A percentile compares a stretch with the other conserved stretches of the same genome.
phyloP scores from a whole-genome alignment of 2,888 invertebrate species.

The Dexiosoma caninum region DNA sequence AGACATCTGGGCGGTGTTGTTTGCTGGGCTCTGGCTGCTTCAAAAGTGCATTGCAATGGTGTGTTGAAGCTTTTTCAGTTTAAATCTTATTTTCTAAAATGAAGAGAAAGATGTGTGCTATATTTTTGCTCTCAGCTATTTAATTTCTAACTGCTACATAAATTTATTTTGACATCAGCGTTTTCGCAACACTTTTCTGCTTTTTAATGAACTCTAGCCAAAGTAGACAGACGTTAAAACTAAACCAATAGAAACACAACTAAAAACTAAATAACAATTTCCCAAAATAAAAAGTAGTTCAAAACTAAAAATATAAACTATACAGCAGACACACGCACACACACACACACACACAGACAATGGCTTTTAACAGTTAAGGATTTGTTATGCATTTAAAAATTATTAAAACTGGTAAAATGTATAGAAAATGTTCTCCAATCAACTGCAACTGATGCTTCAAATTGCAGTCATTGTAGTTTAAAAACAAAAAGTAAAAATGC shows the following conservation, averaged over 20 bases:
- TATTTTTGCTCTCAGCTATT: neutral
- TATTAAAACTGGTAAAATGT: slow-evolving; percentile 15
- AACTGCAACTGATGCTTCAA: neutral
- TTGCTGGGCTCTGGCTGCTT: too few relatives aligned
- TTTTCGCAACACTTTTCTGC: neutral
- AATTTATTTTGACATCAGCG: neutral
- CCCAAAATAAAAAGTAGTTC: neutral
- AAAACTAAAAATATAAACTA: slow-evolving; percentile 1
- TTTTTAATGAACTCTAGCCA: neutral
- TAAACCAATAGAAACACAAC: slow-evolving; percentile 4
- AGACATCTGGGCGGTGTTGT: too few relatives aligned
- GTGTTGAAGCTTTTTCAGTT: too few relatives aligned
- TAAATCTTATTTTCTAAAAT: too few relatives aligned
- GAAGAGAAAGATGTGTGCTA: neutral
- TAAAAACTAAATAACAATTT: neutral
- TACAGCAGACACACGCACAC: too few relatives aligned
- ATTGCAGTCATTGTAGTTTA: neutral
- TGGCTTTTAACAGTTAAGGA: neutral
- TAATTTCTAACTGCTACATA: neutral
- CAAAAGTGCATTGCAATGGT: too few relatives aligned
- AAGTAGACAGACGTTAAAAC: neutral
- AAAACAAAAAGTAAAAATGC: neutral
- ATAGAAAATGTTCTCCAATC: neutral
- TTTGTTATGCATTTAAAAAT: slow-evolving; percentile 21
- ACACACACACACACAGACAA: too few relatives aligned